Evolutionary conservation across 1,140 invertebrate species (phyloP).

Genomic region (Atta colombica): DNA sequence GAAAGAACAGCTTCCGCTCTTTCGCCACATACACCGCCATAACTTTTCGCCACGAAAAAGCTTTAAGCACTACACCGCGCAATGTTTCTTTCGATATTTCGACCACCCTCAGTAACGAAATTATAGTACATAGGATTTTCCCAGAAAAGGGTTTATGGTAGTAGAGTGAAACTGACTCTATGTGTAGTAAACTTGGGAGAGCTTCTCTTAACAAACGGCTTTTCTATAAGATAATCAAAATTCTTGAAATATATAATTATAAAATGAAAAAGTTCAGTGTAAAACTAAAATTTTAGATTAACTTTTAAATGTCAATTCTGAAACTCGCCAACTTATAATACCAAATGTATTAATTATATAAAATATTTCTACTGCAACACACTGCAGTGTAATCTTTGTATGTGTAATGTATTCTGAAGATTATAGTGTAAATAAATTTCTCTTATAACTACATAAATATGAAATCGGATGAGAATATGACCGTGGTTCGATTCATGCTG

Average conservation of each 20-base stretch:
- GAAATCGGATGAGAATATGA: no score
- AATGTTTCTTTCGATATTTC: slow-evolving; percentile 56
- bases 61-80: slow-evolving; percentile 6
- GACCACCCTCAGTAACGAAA: slow-evolving; percentile 26
- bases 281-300: neutral
- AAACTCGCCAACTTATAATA: neutral
- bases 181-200: neutral
- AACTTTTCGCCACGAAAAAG: slow-evolving; percentile 20
- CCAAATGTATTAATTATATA: neutral
- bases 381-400: neutral
- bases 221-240: neutral
- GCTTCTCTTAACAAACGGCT: neutral
- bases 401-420: no score
- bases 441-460: no score
- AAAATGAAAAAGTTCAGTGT: neutral
- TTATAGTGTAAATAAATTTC: no score
- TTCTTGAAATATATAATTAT: slow-evolving; percentile 8
- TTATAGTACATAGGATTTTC: neutral
- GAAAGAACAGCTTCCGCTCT: slow-evolving; percentile 40
- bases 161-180: slow-evolving; percentile 6
- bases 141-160: neutral
- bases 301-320: neutral
- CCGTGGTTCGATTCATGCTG: no score
- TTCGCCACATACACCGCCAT: neutral
- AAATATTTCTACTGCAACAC: neutral